phyloP scores from a whole-genome alignment of 2,113 vertebrate genomes.

The Pipa parva region DNA sequence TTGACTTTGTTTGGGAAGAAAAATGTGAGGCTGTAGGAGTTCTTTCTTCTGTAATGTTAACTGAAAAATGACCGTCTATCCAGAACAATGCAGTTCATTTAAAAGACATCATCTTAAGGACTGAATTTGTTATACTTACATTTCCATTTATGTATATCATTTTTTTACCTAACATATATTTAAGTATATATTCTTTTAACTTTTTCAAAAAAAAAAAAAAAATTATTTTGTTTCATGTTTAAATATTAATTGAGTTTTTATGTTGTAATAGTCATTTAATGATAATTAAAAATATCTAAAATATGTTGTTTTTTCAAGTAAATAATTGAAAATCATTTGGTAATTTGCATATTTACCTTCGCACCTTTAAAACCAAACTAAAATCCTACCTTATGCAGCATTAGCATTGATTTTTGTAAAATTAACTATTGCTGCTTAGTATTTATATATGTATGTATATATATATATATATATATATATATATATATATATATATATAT shows the following conservation, averaged over 20 bases:
- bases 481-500: no score
- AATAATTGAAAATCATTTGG: no score
- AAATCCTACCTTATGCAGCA: no score
- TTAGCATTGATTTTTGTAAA: no score
- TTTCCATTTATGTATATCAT: background rate
- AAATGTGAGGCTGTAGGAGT: background rate
- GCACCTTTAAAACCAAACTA: no score
- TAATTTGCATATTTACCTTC: no score
- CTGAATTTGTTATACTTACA: conserved; percentile 3
- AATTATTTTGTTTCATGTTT: background rate
- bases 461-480: no score
- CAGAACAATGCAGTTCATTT: background rate
- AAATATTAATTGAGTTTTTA: background rate
- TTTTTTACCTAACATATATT: background rate
- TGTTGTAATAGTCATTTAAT: background rate
- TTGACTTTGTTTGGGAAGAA: conserved; percentile 1
- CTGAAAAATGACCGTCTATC: conserved; percentile 16
- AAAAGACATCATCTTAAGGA: conserved; percentile 12
- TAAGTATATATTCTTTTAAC: background rate
- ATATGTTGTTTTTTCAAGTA: no score
- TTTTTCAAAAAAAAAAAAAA: background rate
- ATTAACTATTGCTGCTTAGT: no score
- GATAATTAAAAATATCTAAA: background rate
- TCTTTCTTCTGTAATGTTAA: background rate
- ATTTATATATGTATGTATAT: no score